Conservation (phyloP, 2,888 invertebrate genomes). For the Ametastegia equiseti region DNA sequence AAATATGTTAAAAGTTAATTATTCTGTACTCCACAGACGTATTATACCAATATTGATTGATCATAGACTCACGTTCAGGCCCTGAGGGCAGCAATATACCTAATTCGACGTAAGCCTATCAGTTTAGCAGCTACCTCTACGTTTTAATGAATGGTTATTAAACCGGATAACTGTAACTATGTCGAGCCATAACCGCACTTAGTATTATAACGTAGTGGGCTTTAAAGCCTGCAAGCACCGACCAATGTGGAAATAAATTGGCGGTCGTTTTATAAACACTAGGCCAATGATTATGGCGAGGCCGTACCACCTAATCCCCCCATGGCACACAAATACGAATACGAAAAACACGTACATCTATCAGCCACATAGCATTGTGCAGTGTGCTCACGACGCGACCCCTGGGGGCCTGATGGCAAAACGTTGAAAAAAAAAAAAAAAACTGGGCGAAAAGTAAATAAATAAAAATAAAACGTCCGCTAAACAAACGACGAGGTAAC, state of each 20-base stretch:
- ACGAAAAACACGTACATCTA: neutral
- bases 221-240: neutral
- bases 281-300: slow-evolving; percentile 11
- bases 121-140: slow-evolving; percentile 19
- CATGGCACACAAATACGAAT: neutral
- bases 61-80: no score
- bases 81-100: neutral
- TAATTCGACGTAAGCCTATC: neutral
- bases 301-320: neutral
- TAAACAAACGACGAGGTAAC: slow-evolving; percentile 54
- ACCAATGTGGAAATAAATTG: slow-evolving; percentile 18
- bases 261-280: slow-evolving; percentile 10
- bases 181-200: neutral
- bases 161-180: neutral
- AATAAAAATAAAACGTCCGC: slow-evolving; percentile 50
- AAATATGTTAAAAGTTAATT: neutral
- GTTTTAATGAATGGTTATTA: slow-evolving; percentile 30
- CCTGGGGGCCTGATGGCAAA: neutral
- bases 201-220: neutral
- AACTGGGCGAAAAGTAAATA: neutral
- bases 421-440: neutral
- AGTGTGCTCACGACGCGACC: neutral
- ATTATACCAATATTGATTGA: neutral
- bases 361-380: neutral
- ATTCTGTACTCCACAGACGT: neutral